These are phyloP conservation scores for Pseudococcus jackbeardsleyi DNA, from an alignment of 2,888 invertebrate species.

Conservation along the genomic window DNA sequence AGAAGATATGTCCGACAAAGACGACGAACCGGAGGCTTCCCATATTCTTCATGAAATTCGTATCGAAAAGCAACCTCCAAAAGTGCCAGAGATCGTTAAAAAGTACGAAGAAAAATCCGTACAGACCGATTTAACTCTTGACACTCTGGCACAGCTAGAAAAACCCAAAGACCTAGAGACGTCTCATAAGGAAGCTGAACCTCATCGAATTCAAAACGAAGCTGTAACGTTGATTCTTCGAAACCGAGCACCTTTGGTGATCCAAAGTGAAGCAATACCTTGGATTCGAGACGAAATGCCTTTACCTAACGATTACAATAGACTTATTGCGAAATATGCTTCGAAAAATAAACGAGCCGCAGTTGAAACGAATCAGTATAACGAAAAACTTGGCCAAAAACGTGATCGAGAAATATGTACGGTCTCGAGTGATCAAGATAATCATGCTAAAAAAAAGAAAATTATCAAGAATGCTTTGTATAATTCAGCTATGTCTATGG, in stretches of 20 bases:
- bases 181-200: background rate
- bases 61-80: background rate
- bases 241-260: background rate
- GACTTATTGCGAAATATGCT: background rate
- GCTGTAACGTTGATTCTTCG: background rate
- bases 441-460: background rate
- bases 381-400: background rate
- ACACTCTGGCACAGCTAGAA: background rate
- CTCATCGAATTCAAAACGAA: background rate
- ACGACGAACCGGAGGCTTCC: background rate
- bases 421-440: background rate
- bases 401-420: background rate
- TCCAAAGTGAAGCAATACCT: too few species aligned
- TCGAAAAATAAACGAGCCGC: background rate
- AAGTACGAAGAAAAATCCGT: background rate
- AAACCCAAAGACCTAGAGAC: background rate
- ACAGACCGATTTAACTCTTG: background rate
- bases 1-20: constrained; percentile 5
- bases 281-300: too few species aligned
- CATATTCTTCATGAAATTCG: background rate
- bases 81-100: background rate
- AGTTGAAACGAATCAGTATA: background rate
- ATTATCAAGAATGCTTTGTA: background rate
- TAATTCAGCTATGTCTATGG: background rate
- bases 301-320: background rate